These are phyloP conservation scores for Leptobrachium ailaonicum DNA, from an alignment of 2,113 vertebrate genomes.

Conservation along the genomic window DNA sequence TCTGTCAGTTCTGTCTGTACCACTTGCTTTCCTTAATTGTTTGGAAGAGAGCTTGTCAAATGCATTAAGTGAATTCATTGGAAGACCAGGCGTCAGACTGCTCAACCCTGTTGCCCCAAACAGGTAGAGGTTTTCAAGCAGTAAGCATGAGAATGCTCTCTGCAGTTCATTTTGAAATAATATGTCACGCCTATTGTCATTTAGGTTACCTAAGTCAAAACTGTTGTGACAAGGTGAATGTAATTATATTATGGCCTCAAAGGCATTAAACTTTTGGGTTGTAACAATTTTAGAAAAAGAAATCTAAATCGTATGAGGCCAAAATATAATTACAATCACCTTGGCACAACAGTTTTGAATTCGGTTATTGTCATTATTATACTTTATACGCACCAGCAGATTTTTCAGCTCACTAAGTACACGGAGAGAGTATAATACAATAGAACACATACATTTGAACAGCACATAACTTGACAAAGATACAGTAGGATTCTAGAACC, in stretches of 20 bases:
- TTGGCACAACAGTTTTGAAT: too few species aligned
- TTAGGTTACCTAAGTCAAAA: background rate
- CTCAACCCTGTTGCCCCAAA: constrained; percentile 6
- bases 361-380: too few species aligned
- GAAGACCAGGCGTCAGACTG: constrained; percentile 32
- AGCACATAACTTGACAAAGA: too few species aligned
- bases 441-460: too few species aligned
- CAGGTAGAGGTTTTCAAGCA: constrained; percentile 22
- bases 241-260: background rate
- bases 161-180: background rate
- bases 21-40: constrained; percentile 46
- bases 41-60: constrained; percentile 47
- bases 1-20: constrained; percentile 46
- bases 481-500: too few species aligned
- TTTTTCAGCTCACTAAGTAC: too few species aligned
- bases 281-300: too few species aligned
- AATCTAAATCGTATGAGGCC: too few species aligned
- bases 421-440: too few species aligned
- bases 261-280: too few species aligned
- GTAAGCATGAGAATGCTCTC: background rate
- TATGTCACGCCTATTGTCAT: background rate
- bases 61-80: constrained; percentile 32
- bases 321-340: too few species aligned
- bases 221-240: background rate
- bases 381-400: too few species aligned